A percentile compares a stretch with the other conserved stretches of the same genome.
Evolutionary conservation across 2,113 vertebrate genomes (phyloP).

Genomic region (Cyanoderma ruficeps): DNA sequence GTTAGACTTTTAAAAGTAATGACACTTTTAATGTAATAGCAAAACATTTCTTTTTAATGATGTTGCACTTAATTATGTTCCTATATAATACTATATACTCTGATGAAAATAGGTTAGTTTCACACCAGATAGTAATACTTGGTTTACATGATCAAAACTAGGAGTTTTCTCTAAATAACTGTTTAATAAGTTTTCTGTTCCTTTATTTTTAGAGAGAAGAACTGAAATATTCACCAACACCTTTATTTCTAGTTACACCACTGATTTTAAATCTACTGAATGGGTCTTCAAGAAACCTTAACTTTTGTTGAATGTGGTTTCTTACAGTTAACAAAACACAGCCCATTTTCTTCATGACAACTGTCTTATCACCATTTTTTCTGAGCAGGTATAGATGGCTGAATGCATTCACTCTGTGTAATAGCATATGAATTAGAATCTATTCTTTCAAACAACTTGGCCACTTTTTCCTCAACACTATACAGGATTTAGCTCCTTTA

Average conservation of each 20-base stretch:
- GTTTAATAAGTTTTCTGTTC: not conserved
- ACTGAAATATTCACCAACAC: not conserved
- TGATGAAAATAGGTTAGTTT: not conserved
- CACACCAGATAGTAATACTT: not conserved
- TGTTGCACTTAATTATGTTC: not conserved
- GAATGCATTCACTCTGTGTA: not conserved
- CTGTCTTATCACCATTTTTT: not conserved
- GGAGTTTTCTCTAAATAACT: not conserved
- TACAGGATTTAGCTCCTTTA: not conserved
- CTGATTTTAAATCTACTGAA: not conserved
- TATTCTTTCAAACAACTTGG: not conserved
- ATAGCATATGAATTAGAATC: not conserved
- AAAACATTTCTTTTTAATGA: not conserved
- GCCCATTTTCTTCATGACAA: not conserved
- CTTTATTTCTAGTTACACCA: not conserved
- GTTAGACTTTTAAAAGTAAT: not conserved
- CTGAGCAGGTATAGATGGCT: not conserved
- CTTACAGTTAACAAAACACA: not conserved
- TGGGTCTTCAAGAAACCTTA: not conserved
- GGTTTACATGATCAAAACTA: not conserved
- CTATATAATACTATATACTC: not conserved
- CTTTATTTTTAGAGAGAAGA: not conserved
- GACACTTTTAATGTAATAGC: not conserved
- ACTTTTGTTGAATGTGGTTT: not conserved
- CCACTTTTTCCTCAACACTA: not conserved